Evolutionary conservation across 2,797 vertebrate genomes (phyloP).

Genomic region (Enteromius anoplus): DNA sequence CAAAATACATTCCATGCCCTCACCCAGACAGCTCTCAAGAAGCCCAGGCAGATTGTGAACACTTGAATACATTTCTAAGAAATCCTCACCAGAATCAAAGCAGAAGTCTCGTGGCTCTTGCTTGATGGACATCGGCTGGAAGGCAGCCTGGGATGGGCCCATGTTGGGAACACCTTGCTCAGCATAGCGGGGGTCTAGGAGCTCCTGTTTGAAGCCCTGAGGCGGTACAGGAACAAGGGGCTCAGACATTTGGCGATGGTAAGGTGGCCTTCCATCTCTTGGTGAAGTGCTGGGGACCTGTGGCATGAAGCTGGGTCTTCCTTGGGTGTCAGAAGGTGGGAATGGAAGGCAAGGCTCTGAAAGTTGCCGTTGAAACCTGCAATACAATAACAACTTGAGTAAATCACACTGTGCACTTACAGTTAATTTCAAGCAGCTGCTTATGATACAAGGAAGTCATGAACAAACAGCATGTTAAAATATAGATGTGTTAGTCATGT

Average conservation of each 20-base stretch:
- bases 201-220: constrained; percentile 94
- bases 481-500: constrained; percentile 26
- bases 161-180: constrained; percentile 86
- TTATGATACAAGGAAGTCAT: constrained; percentile 14
- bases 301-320: constrained; percentile 80
- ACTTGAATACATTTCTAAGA: constrained; percentile 10
- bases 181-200: constrained; percentile 86
- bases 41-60: constrained; percentile 18
- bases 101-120: constrained; percentile 95
- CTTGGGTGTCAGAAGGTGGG: constrained; percentile 78
- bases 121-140: constrained; percentile 92
- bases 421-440: not conserved
- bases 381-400: not conserved
- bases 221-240: constrained; percentile 86
- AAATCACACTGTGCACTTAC: not conserved
- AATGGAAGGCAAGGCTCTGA: constrained; percentile 87
- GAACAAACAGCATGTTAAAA: constrained; percentile 40
- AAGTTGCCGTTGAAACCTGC: constrained; percentile 92
- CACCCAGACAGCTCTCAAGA: constrained; percentile 30
- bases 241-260: constrained; percentile 95
- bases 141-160: constrained; percentile 76
- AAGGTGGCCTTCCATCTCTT: constrained; percentile 84
- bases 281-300: constrained; percentile 76
- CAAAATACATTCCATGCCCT: constrained; percentile 70
- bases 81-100: constrained; percentile 90